phyloP scores from a whole-genome alignment of 2,888 invertebrate species.

The Amblyjoppa proteus region DNA sequence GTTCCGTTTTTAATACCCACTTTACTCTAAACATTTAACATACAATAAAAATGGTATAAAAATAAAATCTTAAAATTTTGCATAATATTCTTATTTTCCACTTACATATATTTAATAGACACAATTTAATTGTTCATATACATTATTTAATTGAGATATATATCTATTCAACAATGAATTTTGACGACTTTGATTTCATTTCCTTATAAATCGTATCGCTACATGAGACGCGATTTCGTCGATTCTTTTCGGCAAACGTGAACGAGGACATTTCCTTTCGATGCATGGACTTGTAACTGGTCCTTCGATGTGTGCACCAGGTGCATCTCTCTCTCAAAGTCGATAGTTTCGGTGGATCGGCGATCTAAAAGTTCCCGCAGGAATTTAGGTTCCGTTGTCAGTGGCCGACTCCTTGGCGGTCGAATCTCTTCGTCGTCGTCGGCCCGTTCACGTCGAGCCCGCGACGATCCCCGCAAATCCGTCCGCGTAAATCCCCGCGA shows the following conservation, averaged over 20 bases:
- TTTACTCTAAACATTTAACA: too few species aligned
- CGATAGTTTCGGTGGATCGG: conserved; percentile 32
- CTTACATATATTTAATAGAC: too few species aligned
- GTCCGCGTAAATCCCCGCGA: conserved; percentile 80
- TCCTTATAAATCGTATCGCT: neutral
- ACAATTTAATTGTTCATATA: too few species aligned
- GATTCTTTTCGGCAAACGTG: neutral
- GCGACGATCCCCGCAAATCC: conserved; percentile 79
- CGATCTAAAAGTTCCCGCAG: conserved; percentile 27
- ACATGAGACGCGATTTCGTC: neutral
- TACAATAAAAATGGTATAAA: neutral
- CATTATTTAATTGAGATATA: too few species aligned
- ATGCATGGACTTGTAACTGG: neutral
- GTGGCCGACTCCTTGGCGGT: conserved; percentile 25
- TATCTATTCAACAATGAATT: neutral
- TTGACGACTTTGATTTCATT: neutral
- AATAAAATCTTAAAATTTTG: too few species aligned
- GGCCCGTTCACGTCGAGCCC: conserved; percentile 45
- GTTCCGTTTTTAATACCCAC: neutral
- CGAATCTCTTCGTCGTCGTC: conserved; percentile 28
- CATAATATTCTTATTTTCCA: too few species aligned
- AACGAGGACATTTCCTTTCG: neutral
- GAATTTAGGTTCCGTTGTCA: conserved; percentile 41
- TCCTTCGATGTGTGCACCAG: too few species aligned
- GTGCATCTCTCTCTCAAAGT: conserved; percentile 42